phyloP scores from a whole-genome alignment of 1,140 invertebrate genomes.

The Bombus picipes region DNA sequence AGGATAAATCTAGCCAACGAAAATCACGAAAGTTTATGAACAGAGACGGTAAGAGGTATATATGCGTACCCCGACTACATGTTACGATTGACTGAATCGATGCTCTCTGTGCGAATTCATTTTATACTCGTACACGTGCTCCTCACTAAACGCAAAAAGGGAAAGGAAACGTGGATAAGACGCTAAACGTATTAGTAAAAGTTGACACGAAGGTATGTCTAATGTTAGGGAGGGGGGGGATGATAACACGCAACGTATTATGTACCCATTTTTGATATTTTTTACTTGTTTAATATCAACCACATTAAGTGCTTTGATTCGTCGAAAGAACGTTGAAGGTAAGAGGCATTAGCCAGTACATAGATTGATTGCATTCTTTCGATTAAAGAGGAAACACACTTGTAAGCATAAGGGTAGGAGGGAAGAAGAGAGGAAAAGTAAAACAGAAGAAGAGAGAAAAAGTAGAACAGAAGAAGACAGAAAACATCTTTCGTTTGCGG shows the following conservation, averaged over 20 bases:
- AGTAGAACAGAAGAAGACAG: neutral
- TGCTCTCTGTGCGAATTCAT: constrained; percentile 33
- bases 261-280: constrained; percentile 13
- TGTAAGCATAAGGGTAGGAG: neutral
- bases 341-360: neutral
- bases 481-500: neutral
- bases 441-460: neutral
- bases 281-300: neutral
- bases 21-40: constrained; percentile 10
- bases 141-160: constrained; percentile 41
- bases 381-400: neutral
- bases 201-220: constrained; percentile 18
- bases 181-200: constrained; percentile 34
- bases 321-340: neutral
- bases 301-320: neutral
- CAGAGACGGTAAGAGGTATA: neutral
- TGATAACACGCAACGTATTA: constrained; percentile 36
- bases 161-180: constrained; percentile 49
- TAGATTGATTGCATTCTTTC: neutral
- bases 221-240: constrained; percentile 9
- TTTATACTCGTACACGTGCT: constrained; percentile 51
- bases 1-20: neutral
- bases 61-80: neutral
- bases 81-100: constrained; percentile 40
- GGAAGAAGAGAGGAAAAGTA: neutral